A percentile compares a stretch with the other conserved stretches of the same genome.
phyloP scores from a whole-genome alignment of 1,140 invertebrate genomes.

The Caerostris darwini region DNA sequence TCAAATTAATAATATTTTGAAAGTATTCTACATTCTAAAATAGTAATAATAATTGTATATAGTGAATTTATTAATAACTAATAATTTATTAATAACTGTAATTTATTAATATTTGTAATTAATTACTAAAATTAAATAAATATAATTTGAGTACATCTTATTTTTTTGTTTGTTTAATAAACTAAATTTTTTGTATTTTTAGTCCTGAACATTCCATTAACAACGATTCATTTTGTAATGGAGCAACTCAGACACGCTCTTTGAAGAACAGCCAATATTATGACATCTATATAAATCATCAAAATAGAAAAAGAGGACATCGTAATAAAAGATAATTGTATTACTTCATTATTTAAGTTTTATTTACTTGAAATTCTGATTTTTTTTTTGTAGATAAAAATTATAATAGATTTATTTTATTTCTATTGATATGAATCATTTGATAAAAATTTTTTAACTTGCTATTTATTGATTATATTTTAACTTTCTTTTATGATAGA shows the following conservation, averaged over 20 bases:
- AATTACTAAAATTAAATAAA: too few species aligned
- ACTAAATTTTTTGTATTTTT: background rate
- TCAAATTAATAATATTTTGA: too few species aligned
- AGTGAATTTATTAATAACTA: too few species aligned
- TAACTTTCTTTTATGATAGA: background rate
- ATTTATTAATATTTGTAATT: too few species aligned
- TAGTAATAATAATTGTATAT: too few species aligned
- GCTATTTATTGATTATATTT: too few species aligned
- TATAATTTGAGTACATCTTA: too few species aligned
- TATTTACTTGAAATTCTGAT: background rate
- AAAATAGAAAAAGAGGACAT: background rate
- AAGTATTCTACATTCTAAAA: too few species aligned
- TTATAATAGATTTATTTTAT: background rate
- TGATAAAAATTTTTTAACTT: too few species aligned
- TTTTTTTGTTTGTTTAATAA: too few species aligned
- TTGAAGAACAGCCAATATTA: background rate
- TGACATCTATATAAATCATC: background rate
- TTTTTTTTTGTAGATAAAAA: background rate
- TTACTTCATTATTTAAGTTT: background rate
- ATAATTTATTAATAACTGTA: too few species aligned
- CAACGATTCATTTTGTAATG: slow-evolving; percentile 48
- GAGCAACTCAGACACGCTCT: background rate
- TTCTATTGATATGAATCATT: background rate
- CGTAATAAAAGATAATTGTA: background rate
- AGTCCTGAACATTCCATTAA: slow-evolving; percentile 13